Base-by-base conservation (phyloP, 1,140 invertebrate species). In the Orussus abietinus region DNA sequence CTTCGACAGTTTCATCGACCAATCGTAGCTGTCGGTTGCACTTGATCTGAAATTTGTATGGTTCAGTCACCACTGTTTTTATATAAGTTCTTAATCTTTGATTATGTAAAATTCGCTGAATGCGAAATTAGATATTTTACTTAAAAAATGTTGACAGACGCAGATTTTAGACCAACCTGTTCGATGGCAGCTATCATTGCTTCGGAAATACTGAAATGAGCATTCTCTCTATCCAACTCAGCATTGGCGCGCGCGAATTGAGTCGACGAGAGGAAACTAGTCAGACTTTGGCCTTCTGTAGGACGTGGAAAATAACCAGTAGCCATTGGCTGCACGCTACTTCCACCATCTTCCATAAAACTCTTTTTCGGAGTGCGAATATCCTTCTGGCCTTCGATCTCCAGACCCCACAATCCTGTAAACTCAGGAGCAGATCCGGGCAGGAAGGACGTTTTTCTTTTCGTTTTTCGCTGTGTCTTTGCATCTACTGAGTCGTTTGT, bases 131-230 rank as follows among this genome's bases (percentile, higher is more conserved):
- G n/a, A n/a, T n/a, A n/a, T n/a, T n/a, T n/a, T n/a, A n/a, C n/a
- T n/a, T n/a, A 21, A 26, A 38, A 46, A 30, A 33, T 45, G 4
- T 36, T 35, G 12, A 29, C 29, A 35, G 20, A 36, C 30, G 33
- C 20, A 34, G 22, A 35, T 15, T 19, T 21, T 28, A 32, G 18
- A 38, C 69, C 72, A n/a, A 83, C 77, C 51, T 83, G 80, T 67
- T 91, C 89, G 38, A 92, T 87, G 21, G 85, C 88, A 31, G 86
- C 79, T 52, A 92, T 91, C 53, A 91, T 78, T 0, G 86, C 88
- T 70, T 92, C 89, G 5, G 82, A 88, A 43, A 91, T 84, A 55
- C 78, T 84, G 64, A 92, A 92, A 69, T 92, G 89, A 0, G 88
- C 86, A 70, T 91, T 92, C 72, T 92, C 89, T 59, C 85, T 79